Conservation (phyloP, 2,888 invertebrate genomes). For the Oxyteleia sp. region DNA sequence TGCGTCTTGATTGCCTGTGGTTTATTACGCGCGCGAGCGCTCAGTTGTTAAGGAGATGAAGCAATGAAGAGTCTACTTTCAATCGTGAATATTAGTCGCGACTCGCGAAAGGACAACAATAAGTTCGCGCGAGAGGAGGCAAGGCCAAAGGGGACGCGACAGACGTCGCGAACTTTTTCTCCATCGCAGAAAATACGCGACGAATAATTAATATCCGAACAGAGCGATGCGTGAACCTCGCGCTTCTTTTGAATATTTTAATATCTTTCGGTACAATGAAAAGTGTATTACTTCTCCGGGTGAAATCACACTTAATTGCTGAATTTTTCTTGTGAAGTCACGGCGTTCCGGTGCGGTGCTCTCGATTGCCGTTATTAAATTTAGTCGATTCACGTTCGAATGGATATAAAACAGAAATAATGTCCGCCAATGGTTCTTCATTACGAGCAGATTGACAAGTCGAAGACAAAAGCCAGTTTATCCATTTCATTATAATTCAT, state of each 20-base stretch:
- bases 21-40: slow-evolving; percentile 84
- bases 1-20: slow-evolving; percentile 76
- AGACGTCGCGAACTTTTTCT: slow-evolving; percentile 30
- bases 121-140: not conserved
- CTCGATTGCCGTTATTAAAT: slow-evolving; percentile 36
- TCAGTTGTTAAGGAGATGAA: slow-evolving; percentile 76
- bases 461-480: slow-evolving; percentile 72
- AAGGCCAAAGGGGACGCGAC: slow-evolving; percentile 2
- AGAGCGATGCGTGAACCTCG: slow-evolving; percentile 37
- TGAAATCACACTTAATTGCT: slow-evolving; percentile 21
- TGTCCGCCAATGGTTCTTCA: slow-evolving; percentile 20
- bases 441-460: slow-evolving; percentile 54
- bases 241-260: slow-evolving; percentile 52
- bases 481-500: slow-evolving; percentile 78
- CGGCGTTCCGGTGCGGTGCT: not conserved
- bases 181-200: not conserved
- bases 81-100: slow-evolving; percentile 68
- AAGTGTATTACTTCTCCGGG: slow-evolving; percentile 20
- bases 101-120: slow-evolving; percentile 33
- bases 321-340: slow-evolving; percentile 6
- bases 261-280: slow-evolving; percentile 39
- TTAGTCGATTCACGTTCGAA: slow-evolving; percentile 14
- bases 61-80: slow-evolving; percentile 78
- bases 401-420: slow-evolving; percentile 7
- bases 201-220: slow-evolving; percentile 44